Base-by-base conservation (phyloP, 2,113 vertebrate genomes). In the Rhinoptilus africanus region DNA sequence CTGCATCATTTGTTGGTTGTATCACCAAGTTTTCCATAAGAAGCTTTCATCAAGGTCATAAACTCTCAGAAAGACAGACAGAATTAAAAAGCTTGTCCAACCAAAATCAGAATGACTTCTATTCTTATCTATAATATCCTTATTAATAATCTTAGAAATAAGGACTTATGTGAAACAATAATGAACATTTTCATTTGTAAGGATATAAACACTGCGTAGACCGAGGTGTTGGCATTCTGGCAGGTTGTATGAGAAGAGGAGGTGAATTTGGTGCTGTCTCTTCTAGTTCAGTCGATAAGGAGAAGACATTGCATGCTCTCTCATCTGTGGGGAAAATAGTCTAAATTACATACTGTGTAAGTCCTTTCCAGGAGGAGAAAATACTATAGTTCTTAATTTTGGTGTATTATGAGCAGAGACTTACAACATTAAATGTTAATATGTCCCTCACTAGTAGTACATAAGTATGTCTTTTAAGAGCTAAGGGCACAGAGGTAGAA, bases 401-500 rank as follows among this genome's bases (percentile, higher is more conserved):
- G 14, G 41, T 87, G 56, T 80, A 88, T 89, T 83, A 56, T 54
- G 67, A 60, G 21, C 59, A 53, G 67, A n/a, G 1, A 59, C 92
- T 89, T 91, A 28, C 67, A 24, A 62, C 10, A 85, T 82, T 95
- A 71, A 73, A 88, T 92, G 84, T 96, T 93, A 77, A 50, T 92
- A 88, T 82, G 48, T 5, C 62, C 72, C 84, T 91, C 39, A 88
- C 88, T 76, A 85, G 54, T 83, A 90, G 80, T 89, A 71, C 4
- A 0, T 69, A 87, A 77, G 51, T 62, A 79, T 85, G 89, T 64
- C 17, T 87, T 59, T 80, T n/a, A 85, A 88, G 34, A 93, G 19
- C 66, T 88, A 91, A 92, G 67, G 68, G 41, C 14, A 88, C 34
- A 76, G 18, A 57, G 39, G 37, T 78, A 53, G 75, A 94, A 71